Evolutionary conservation across 2,888 invertebrate species (phyloP).

Genomic region (Cinara cedri): DNA sequence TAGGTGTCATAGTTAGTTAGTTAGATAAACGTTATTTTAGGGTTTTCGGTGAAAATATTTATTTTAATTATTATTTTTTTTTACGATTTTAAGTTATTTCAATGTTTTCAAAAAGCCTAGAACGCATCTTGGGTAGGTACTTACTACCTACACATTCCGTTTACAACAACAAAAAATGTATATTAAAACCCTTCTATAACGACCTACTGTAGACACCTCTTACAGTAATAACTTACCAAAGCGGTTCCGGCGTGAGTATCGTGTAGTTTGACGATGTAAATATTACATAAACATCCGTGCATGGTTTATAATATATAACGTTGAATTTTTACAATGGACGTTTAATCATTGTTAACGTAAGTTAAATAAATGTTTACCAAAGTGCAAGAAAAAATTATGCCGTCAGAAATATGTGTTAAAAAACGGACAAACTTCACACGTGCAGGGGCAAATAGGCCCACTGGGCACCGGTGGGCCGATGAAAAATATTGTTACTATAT

Average conservation of each 20-base stretch:
- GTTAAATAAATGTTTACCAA: slow-evolving; percentile 23
- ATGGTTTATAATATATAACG: neutral
- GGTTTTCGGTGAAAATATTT: neutral
- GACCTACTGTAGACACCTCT: neutral
- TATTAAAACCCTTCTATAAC: neutral
- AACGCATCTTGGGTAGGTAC: no score
- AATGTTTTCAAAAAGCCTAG: no score
- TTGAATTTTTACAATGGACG: slow-evolving; percentile 4
- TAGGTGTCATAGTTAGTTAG: no score
- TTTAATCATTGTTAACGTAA: neutral
- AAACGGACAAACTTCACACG: slow-evolving; percentile 14
- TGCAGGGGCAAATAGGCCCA: no score
- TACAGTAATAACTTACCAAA: neutral
- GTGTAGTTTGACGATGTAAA: neutral
- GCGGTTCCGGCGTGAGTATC: no score
- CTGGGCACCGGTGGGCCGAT: no score
- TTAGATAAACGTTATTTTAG: neutral
- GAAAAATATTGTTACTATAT: no score
- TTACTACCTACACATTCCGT: no score
- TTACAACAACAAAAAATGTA: neutral
- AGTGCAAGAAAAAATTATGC: neutral
- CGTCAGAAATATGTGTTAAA: neutral
- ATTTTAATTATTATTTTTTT: no score
- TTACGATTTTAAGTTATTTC: no score
- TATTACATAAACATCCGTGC: slow-evolving; percentile 24